Conservation (phyloP, 2,113 vertebrate species). For the Hystrix brachyura region DNA sequence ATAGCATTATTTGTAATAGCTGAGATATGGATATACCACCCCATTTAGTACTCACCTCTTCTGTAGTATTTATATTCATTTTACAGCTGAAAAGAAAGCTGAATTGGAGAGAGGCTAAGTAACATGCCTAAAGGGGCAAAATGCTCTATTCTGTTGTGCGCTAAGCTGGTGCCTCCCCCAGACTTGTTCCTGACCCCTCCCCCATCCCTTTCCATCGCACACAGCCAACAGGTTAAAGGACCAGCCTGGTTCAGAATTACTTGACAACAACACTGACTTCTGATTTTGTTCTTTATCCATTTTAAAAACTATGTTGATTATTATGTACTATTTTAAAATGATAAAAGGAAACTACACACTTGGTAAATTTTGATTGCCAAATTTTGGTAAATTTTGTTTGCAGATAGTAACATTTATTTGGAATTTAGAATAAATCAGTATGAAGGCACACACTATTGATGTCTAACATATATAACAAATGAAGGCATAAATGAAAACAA, state of each 20-base stretch:
- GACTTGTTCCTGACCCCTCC: fast-evolving
- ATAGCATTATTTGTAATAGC: background rate
- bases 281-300: background rate
- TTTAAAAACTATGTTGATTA: background rate
- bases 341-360: background rate
- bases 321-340: background rate
- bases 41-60: background rate
- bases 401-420: background rate
- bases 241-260: background rate
- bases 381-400: background rate
- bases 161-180: background rate
- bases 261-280: background rate
- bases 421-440: background rate
- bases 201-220: fast-evolving
- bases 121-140: too few species aligned
- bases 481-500: slow-evolving; percentile 49
- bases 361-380: background rate
- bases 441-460: background rate
- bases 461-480: background rate
- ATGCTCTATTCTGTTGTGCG: background rate
- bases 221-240: background rate
- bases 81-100: slow-evolving; percentile 20
- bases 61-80: background rate
- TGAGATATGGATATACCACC: background rate
- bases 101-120: background rate